These are phyloP conservation scores for Scrobipalpa atriplicella DNA, from an alignment of 2,888 invertebrate species.

Conservation along the genomic window DNA sequence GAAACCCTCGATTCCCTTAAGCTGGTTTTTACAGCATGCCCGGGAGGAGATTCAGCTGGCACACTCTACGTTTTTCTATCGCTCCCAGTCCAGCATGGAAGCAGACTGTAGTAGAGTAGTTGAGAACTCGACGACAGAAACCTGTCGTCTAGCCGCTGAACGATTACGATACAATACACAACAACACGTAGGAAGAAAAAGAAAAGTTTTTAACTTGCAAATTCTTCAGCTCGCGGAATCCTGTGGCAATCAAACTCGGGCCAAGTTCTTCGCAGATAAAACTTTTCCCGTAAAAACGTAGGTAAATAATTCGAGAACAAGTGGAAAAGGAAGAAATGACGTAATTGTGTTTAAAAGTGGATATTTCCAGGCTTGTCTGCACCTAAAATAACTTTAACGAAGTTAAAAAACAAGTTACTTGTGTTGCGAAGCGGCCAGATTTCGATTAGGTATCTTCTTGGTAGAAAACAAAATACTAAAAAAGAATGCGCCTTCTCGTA, in stretches of 20 bases:
- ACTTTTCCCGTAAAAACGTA: constrained; percentile 41
- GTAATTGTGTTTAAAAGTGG: constrained; percentile 29
- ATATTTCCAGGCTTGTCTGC: neutral
- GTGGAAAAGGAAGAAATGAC: constrained; percentile 35
- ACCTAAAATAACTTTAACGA: neutral
- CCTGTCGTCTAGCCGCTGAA: constrained; percentile 22
- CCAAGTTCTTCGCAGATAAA: constrained; percentile 47
- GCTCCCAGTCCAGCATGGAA: no score
- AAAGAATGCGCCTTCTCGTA: no score
- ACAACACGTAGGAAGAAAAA: constrained; percentile 27
- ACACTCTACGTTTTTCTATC: no score
- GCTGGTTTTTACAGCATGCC: no score
- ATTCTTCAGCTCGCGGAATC: constrained; percentile 41
- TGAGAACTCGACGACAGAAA: constrained; percentile 28
- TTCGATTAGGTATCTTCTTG: no score
- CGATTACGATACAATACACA: constrained; percentile 29
- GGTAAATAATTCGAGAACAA: constrained; percentile 42
- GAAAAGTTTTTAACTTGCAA: constrained; percentile 35
- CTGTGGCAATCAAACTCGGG: constrained; percentile 47
- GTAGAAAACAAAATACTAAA: no score
- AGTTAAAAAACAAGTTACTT: neutral
- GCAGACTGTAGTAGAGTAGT: no score
- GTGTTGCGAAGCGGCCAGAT: neutral
- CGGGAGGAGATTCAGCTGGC: no score
- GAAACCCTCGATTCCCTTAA: no score